Conservation (phyloP, 2,888 invertebrate genomes). For the Tethea ocularis region DNA sequence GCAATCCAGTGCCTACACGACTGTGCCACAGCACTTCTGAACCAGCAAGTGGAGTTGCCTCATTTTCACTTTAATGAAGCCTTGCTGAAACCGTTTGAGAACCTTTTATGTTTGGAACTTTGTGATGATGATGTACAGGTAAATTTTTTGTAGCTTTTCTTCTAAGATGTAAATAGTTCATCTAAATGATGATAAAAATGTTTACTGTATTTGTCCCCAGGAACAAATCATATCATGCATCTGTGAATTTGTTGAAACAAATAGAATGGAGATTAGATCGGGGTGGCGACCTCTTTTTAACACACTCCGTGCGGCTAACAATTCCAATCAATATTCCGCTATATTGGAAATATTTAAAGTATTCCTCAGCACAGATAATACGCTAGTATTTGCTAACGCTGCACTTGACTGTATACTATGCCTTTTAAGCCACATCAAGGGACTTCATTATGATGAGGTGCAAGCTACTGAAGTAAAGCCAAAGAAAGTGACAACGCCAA, state of each 20-base stretch:
- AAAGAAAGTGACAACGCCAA: conserved; percentile 59
- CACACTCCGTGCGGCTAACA: conserved; percentile 93
- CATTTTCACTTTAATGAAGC: conserved; percentile 98
- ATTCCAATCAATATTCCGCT: conserved; percentile 88
- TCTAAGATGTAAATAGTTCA: too few relatives aligned
- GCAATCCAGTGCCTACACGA: conserved; percentile 97
- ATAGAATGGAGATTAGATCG: conserved; percentile 95
- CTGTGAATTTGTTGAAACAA: conserved; percentile 97
- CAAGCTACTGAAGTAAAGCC: conserved; percentile 73
- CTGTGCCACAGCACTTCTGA: conserved; percentile 93
- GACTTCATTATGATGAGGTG: conserved; percentile 85
- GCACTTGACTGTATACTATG: conserved; percentile 97
- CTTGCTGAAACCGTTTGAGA: conserved; percentile 97
- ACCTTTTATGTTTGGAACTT: conserved; percentile 94
- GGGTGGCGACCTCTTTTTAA: conserved; percentile 98
- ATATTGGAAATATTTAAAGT: conserved; percentile 96
- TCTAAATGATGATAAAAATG: background rate
- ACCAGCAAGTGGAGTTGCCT: conserved; percentile 93
- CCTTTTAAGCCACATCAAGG: conserved; percentile 89
- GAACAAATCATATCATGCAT: conserved; percentile 96
- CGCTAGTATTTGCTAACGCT: conserved; percentile 96
- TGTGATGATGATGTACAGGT: conserved; percentile 97
- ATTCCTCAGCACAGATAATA: conserved; percentile 96
- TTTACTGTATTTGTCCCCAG: conserved; percentile 71
- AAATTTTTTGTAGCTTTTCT: conserved; percentile 15